These are phyloP conservation scores for Drosophila kikkawai DNA, from an alignment of 1,140 invertebrate species.

Conservation along the genomic window DNA sequence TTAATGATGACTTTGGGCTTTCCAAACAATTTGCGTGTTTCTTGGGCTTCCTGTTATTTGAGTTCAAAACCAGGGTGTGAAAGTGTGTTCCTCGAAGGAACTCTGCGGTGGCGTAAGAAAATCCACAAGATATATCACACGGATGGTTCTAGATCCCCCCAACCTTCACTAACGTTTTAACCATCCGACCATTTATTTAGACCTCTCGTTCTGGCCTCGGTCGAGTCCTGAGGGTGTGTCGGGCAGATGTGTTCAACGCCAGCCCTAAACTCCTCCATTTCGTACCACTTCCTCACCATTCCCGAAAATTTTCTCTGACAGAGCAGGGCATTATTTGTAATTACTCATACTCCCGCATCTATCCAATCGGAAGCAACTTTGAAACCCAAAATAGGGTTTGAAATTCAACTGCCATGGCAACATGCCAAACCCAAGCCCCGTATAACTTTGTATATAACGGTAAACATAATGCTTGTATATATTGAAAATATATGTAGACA, in stretches of 20 bases:
- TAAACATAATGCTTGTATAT: slow-evolving; percentile 23
- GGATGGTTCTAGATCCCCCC: slow-evolving; percentile 15
- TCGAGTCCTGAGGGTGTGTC: slow-evolving; percentile 64
- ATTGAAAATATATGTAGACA: slow-evolving; percentile 25
- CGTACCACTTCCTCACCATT: slow-evolving; percentile 3
- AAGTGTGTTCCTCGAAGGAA: slow-evolving; percentile 43
- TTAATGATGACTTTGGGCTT: slow-evolving; percentile 8
- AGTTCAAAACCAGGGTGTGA: slow-evolving; percentile 31
- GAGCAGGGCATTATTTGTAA: slow-evolving; percentile 75
- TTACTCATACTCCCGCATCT: slow-evolving; percentile 79
- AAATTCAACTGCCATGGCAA: slow-evolving; percentile 77
- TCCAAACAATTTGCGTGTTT: slow-evolving; percentile 38
- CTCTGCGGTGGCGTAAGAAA: slow-evolving; percentile 33
- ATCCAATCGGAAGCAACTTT: slow-evolving; percentile 84
- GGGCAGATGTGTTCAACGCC: slow-evolving; percentile 60
- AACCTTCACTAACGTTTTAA: slow-evolving; percentile 7
- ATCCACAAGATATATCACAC: slow-evolving; percentile 33
- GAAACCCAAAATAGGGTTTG: slow-evolving; percentile 84
- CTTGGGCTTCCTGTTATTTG: slow-evolving; percentile 40
- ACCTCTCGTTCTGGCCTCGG: slow-evolving; percentile 8
- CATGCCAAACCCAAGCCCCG: slow-evolving; percentile 21
- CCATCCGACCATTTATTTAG: slow-evolving; percentile 30
- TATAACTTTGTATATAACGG: slow-evolving; percentile 42
- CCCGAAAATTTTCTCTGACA: slow-evolving; percentile 6
- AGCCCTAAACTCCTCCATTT: slow-evolving; percentile 28